Evolutionary conservation across 2,888 invertebrate species (phyloP), one percentile per base, ranked within the genome.

Genomic region (Empis stercorea): DNA sequence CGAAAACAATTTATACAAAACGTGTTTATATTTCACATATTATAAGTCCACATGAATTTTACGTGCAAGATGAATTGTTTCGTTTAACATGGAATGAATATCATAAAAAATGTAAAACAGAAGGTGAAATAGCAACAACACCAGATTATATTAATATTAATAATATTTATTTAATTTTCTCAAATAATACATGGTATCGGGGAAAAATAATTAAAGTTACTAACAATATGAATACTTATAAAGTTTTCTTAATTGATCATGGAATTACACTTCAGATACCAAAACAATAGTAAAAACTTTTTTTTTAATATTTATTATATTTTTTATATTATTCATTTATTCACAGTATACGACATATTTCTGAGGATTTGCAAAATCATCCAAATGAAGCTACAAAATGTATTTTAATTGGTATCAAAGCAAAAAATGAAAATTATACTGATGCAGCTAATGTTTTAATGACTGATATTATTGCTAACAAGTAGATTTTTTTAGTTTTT

Each of bases 111-210:
- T 57, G 59, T 51, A 37, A 53, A 44, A 44, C 52, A 41, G 49
- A 52, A 54, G 46, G 57, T 7, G 44, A 51, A 46, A 41, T 37
- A 38, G n/a, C 56, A 52, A n/a, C n/a, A 6, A 17, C 39, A n/a
- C 59, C 60, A 3, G 46, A 52, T 3, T 45, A 50, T 10, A 51
- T 61, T 16, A 45, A 54, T 17, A 43, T 51, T 77, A 84, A 78
- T 52, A 73, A 76, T 62, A 63, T 78, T 10, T 86, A 83, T 60
- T 68, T 82, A 48, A 78, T 76, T 2, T 73, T 63, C 43, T 61
- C 59, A 0, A 75, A 78, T 55, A 70, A 73, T 17, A 65, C 70
- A 54, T 88, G 85, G 86, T 79, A 79, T 57, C 75, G 88, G 13
- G 61, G 56, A 5, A 45, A 62, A 43, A 55, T 64, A 30, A 67